These are phyloP conservation scores for Vireo altiloquus DNA, from an alignment of 2,113 vertebrate species.

Conservation along the genomic window DNA sequence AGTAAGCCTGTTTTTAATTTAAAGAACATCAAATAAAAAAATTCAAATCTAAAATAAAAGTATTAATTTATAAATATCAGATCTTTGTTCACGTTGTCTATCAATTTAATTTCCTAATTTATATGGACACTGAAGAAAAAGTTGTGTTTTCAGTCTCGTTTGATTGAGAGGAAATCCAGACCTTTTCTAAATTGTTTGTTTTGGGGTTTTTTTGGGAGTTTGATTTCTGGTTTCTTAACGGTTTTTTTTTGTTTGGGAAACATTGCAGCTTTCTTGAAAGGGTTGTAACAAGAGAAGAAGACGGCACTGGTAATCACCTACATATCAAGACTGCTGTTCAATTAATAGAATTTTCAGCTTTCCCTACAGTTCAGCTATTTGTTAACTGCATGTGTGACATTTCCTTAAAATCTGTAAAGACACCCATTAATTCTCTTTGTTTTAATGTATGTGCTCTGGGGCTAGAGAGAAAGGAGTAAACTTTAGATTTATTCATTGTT, in stretches of 20 bases:
- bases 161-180: not conserved
- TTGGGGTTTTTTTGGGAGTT: accelerated
- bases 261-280: not conserved
- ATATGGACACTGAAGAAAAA: not conserved
- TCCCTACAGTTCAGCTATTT: not conserved
- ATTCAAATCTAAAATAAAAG: not conserved
- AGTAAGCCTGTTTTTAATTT: not conserved
- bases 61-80: not conserved
- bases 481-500: slow-evolving; percentile 25
- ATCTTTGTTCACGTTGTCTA: not conserved
- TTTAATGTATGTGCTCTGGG: not conserved
- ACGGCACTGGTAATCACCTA: not conserved
- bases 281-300: not conserved
- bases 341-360: not conserved
- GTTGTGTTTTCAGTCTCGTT: not conserved
- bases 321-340: not conserved
- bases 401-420: not conserved
- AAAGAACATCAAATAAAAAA: not conserved
- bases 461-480: not conserved
- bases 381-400: not conserved
- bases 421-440: not conserved
- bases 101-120: not conserved
- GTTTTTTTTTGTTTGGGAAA: not conserved
- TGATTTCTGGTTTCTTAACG: not conserved
- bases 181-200: not conserved